A percentile compares a stretch with the other conserved stretches of the same genome.
Evolutionary conservation across 2,797 vertebrate genomes (phyloP).

Genomic region (Apogon talboti): DNA sequence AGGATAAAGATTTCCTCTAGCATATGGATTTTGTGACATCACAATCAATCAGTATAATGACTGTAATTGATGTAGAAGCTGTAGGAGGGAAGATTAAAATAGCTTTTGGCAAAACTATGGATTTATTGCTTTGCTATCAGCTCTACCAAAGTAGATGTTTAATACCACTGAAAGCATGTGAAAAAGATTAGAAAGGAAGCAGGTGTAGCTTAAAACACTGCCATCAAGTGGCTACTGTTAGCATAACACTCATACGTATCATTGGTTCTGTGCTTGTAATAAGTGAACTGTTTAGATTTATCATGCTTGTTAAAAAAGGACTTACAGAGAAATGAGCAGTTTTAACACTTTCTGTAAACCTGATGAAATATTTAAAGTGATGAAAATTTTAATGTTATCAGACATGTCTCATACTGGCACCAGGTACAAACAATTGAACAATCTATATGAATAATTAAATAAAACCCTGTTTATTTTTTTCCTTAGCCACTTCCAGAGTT

Average conservation of each 20-base stretch:
- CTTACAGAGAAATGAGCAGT: not conserved
- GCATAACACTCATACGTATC: constrained; percentile 1
- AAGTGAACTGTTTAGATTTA: not conserved
- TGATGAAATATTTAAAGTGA: not conserved
- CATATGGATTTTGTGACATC: constrained; percentile 10
- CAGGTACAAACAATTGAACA: too few species aligned
- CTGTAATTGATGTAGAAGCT: constrained; percentile 6
- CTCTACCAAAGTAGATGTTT: constrained; percentile 44
- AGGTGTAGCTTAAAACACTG: constrained; percentile 58
- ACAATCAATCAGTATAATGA: constrained; percentile 44
- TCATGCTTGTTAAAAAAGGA: not conserved
- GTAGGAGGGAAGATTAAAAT: constrained; percentile 42
- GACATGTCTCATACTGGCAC: too few species aligned
- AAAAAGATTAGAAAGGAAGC: constrained; percentile 32
- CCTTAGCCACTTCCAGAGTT: constrained; percentile 91
- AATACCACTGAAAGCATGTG: constrained; percentile 51
- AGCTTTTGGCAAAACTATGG: constrained; percentile 35
- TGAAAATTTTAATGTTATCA: too few species aligned
- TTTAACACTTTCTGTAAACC: not conserved
- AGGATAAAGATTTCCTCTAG: constrained; percentile 36
- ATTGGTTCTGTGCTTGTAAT: not conserved
- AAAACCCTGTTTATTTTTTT: constrained; percentile 6
- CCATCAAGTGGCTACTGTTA: constrained; percentile 73
- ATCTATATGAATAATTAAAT: too few species aligned
- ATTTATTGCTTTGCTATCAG: constrained; percentile 39